Conservation (phyloP, 2,888 invertebrate species). For the Lasiommata megera region DNA sequence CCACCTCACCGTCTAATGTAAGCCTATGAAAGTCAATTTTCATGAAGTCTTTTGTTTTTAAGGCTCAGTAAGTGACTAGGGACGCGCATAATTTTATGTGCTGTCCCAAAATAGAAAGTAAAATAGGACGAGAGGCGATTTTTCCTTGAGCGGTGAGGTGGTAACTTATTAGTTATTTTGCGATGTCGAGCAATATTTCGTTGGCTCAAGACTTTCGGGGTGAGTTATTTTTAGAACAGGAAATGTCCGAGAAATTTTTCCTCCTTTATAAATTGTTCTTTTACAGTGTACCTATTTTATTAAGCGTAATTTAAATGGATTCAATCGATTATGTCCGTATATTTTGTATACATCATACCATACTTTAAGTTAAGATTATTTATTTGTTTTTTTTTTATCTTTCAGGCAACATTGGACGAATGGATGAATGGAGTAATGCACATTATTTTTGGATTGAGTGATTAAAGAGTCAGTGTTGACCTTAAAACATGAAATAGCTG, state of each 20-base stretch:
- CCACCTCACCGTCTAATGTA: slow-evolving; percentile 24
- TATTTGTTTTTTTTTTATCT: no score
- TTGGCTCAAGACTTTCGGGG: slow-evolving; percentile 1
- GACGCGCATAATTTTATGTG: slow-evolving; percentile 33
- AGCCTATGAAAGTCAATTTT: slow-evolving; percentile 44
- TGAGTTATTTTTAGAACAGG: not conserved
- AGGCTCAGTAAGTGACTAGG: slow-evolving; percentile 33
- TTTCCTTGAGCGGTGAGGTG: slow-evolving; percentile 12
- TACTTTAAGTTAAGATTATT: no score
- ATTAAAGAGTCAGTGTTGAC: no score
- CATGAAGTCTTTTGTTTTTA: slow-evolving; percentile 40
- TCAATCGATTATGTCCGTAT: no score
- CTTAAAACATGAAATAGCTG: no score
- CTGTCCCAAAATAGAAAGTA: slow-evolving; percentile 23
- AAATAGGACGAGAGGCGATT: slow-evolving; percentile 11
- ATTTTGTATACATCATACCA: no score
- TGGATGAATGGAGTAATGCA: no score
- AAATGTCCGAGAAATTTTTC: not conserved
- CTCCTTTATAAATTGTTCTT: no score
- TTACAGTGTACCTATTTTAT: no score
- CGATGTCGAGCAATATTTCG: slow-evolving; percentile 1
- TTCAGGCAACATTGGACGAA: no score
- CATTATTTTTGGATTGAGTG: no score
- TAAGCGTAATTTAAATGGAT: no score
- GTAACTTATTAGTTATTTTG: slow-evolving; percentile 12